Conservation (phyloP, 2,113 vertebrate species). For the Serilophus lunatus region DNA sequence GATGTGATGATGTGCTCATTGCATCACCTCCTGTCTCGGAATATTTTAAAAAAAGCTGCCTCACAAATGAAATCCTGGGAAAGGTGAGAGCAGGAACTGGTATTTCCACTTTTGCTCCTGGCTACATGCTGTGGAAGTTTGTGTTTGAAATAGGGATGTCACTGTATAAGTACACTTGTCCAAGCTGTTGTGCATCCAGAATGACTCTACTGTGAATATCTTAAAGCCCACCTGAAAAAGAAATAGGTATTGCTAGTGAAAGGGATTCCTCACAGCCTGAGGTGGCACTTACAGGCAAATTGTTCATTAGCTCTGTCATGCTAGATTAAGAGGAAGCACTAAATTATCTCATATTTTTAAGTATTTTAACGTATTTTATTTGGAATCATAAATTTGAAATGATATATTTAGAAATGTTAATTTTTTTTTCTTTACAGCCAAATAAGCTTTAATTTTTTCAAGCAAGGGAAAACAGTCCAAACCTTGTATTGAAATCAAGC, state of each 20-base stretch:
- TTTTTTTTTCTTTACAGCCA: not conserved
- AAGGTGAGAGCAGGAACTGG: conserved; percentile 12
- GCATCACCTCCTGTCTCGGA: not conserved
- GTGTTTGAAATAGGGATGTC: not conserved
- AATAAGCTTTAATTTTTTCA: not conserved
- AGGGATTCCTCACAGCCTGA: not conserved
- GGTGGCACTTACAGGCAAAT: not conserved
- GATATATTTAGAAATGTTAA: not conserved
- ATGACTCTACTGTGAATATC: not conserved
- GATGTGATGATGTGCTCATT: not conserved
- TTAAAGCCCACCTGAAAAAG: not conserved
- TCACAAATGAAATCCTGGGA: not conserved
- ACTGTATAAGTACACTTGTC: not conserved
- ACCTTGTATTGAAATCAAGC: not conserved
- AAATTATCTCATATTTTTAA: not conserved
- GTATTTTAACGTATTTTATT: not conserved
- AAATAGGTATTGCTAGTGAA: not conserved
- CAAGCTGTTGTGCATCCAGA: not conserved
- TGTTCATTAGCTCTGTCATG: not conserved
- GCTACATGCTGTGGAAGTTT: not conserved
- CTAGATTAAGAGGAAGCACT: not conserved
- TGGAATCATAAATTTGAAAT: not conserved
- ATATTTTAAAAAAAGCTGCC: not conserved
- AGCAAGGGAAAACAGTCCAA: not conserved
- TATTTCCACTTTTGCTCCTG: not conserved